phyloP scores from a whole-genome alignment of 1,140 invertebrate genomes.

The Brachionus rubens region DNA sequence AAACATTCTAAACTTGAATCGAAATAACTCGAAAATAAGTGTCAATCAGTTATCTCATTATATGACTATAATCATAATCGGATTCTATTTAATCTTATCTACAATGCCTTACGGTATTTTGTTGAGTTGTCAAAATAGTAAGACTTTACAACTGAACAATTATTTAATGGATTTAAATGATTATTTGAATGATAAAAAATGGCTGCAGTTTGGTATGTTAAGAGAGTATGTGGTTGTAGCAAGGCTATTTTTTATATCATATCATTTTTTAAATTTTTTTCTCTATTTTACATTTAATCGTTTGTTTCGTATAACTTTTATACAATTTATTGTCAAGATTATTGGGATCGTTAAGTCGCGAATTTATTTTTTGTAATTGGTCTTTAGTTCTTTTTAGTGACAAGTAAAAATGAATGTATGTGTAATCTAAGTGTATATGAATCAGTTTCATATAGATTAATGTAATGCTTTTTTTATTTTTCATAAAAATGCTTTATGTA shows the following conservation, averaged over 20 bases:
- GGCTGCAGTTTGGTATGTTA: neutral
- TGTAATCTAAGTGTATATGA: no score
- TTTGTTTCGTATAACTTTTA: slow-evolving; percentile 15
- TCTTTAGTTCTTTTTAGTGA: no score
- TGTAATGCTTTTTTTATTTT: no score
- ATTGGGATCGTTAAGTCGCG: no score
- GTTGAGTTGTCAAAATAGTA: slow-evolving; percentile 17
- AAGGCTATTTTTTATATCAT: slow-evolving; percentile 11
- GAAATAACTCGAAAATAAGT: slow-evolving; percentile 8
- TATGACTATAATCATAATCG: slow-evolving; percentile 7
- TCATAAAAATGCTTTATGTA: no score
- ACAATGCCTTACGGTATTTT: slow-evolving; percentile 23
- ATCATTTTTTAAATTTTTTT: slow-evolving; percentile 38
- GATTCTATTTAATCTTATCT: slow-evolving; percentile 25
- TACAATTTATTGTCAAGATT: neutral
- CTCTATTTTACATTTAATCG: slow-evolving; percentile 29
- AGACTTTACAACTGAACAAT: neutral
- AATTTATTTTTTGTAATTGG: no score
- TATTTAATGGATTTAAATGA: neutral
- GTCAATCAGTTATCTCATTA: slow-evolving; percentile 28
- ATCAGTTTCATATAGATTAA: no score
- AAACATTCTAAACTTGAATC: neutral
- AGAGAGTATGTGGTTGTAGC: neutral
- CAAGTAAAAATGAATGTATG: no score
- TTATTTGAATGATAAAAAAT: neutral